Conservation (phyloP, 2,888 invertebrate species). For the Scaptomyza tumidula region DNA sequence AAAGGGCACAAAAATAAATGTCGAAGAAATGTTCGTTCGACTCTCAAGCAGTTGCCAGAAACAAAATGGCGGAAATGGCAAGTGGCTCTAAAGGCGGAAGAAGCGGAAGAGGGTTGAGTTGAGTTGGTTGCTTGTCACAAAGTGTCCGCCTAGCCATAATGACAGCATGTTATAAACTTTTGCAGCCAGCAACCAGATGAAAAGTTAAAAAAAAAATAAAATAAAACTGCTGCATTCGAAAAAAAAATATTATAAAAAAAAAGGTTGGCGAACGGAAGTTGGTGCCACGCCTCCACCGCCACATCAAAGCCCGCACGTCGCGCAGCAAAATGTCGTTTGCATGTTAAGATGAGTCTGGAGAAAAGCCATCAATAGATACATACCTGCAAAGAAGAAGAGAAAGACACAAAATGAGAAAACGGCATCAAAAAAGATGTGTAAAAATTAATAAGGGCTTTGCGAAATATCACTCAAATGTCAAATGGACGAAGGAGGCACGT, state of each 20-base stretch:
- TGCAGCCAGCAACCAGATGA: slow-evolving; percentile 37
- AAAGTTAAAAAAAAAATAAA: slow-evolving; percentile 58
- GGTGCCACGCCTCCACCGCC: slow-evolving; percentile 20
- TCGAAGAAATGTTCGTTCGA: slow-evolving; percentile 75
- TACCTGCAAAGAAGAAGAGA: slow-evolving; percentile 62
- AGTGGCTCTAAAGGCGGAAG: slow-evolving; percentile 23
- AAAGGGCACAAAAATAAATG: slow-evolving; percentile 73
- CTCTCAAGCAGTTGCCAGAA: slow-evolving; percentile 20
- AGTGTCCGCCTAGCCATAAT: slow-evolving; percentile 74
- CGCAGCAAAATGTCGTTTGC: slow-evolving; percentile 43
- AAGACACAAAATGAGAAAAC: slow-evolving; percentile 4
- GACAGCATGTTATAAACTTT: slow-evolving; percentile 75
- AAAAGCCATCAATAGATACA: slow-evolving; percentile 63
- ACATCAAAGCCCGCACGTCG: slow-evolving; percentile 6
- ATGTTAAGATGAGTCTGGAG: slow-evolving; percentile 35
- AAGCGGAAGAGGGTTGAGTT: slow-evolving; percentile 3
- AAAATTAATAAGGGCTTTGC: slow-evolving; percentile 62
- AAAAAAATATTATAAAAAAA: slow-evolving; percentile 12
- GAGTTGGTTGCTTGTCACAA: slow-evolving; percentile 42
- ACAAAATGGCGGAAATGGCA: slow-evolving; percentile 59
- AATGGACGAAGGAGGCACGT: slow-evolving; percentile 7
- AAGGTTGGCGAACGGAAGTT: slow-evolving; percentile 51
- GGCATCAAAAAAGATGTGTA: slow-evolving; percentile 26
- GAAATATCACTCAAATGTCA: slow-evolving; percentile 40
- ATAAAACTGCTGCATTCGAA: slow-evolving; percentile 50